These are phyloP conservation scores for Epizoanthus rinbou DNA, from an alignment of 92 coral and sea anemone species.

Conservation along the genomic window DNA sequence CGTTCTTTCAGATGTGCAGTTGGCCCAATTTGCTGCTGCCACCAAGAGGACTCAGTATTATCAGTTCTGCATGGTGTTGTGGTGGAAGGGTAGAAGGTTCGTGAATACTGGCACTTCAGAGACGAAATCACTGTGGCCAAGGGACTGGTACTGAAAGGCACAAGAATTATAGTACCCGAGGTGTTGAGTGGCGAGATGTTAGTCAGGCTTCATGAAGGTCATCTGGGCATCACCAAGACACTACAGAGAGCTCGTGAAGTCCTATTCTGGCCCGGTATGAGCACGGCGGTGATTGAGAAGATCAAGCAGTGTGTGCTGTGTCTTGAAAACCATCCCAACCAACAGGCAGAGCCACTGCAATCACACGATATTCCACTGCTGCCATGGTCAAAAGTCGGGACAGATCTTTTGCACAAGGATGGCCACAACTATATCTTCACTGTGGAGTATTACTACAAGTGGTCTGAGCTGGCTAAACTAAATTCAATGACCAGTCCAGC, in stretches of 20 bases:
- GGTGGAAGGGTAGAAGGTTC: not conserved
- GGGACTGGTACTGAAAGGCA: not conserved
- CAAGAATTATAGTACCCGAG: slow-evolving; percentile 1
- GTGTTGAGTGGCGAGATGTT: not conserved
- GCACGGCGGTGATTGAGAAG: not conserved
- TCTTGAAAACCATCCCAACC: not conserved
- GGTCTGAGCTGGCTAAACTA: too few species aligned
- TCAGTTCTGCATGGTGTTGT: not conserved
- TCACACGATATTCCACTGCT: slow-evolving; percentile 2
- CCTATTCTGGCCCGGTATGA: not conserved
- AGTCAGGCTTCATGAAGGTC: not conserved
- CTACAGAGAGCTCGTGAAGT: too few species aligned
- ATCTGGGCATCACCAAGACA: too few species aligned
- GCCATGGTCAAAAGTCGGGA: too few species aligned
- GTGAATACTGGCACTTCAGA: not conserved
- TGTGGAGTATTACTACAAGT: too few species aligned
- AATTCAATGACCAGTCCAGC: too few species aligned
- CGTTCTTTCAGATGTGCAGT: too few species aligned
- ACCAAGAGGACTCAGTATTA: not conserved
- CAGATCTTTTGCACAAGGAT: too few species aligned
- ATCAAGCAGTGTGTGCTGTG: not conserved
- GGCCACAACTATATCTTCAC: too few species aligned
- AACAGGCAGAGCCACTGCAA: slow-evolving; percentile 2
- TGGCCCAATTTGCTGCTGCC: too few species aligned
- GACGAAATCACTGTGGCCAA: not conserved